phyloP scores from a whole-genome alignment of 2,888 invertebrate genomes.

The Archips xylosteana region DNA sequence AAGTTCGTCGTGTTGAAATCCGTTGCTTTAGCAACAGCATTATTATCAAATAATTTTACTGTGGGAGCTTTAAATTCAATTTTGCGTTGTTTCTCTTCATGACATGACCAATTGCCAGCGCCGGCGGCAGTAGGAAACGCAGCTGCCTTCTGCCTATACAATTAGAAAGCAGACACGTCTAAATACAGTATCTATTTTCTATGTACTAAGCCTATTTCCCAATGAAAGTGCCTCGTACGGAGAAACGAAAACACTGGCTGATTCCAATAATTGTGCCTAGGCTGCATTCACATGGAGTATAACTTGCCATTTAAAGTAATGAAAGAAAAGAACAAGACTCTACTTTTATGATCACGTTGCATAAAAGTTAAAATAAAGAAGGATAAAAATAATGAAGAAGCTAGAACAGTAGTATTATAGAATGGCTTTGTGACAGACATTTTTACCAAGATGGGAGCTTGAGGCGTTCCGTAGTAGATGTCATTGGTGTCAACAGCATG shows the following conservation, averaged over 20 bases:
- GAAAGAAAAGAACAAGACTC: not conserved
- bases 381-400: not conserved
- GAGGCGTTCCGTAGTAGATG: not conserved
- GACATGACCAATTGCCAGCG: conserved; percentile 1
- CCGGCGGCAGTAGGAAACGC: conserved; percentile 21
- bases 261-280: conserved; percentile 31
- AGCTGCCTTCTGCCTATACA: conserved; percentile 7
- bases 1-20: too few relatives aligned
- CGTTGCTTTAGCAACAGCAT: not conserved
- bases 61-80: not conserved
- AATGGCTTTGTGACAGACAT: not conserved
- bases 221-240: conserved; percentile 31
- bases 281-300: not conserved
- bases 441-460: too few relatives aligned
- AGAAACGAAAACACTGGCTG: conserved; percentile 37
- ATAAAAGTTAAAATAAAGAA: not conserved
- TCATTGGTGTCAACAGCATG: too few relatives aligned
- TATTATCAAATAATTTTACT: not conserved
- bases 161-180: conserved; percentile 39
- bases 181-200: conserved; percentile 39
- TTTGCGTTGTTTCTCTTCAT: not conserved
- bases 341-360: not conserved
- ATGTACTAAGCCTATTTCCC: conserved; percentile 39
- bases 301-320: not conserved
- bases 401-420: not conserved